phyloP scores from a whole-genome alignment of 2,888 invertebrate genomes.

The Cistogaster globosa region DNA sequence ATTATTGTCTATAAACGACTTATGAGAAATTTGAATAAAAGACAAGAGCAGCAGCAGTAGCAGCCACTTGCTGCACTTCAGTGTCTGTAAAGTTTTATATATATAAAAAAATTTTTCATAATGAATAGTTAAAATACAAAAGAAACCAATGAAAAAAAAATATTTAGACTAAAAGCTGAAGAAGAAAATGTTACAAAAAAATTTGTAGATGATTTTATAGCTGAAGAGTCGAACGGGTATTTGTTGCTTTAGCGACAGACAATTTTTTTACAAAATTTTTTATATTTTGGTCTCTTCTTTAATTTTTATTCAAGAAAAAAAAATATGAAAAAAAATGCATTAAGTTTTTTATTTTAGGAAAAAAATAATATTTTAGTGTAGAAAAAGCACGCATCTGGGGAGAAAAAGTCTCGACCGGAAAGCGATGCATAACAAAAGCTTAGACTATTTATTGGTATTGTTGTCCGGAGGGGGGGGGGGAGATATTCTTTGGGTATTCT shows the following conservation, averaged over 20 bases:
- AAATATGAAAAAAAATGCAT: slow-evolving; percentile 15
- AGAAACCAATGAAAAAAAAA: slow-evolving; percentile 22
- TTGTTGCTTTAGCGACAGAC: slow-evolving; percentile 70
- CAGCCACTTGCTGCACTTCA: slow-evolving; percentile 49
- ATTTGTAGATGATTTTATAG: background rate
- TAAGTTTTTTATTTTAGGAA: background rate
- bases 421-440: slow-evolving; percentile 64
- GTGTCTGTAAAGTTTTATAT: slow-evolving; percentile 70
- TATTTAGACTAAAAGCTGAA: slow-evolving; percentile 12
- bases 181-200: slow-evolving; percentile 9
- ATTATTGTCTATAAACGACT: slow-evolving; percentile 69
- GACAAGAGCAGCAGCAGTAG: background rate
- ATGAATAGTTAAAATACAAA: slow-evolving; percentile 57
- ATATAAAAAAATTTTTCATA: slow-evolving; percentile 53
- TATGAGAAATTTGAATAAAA: slow-evolving; percentile 60
- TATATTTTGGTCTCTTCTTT: background rate
- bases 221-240: slow-evolving; percentile 23
- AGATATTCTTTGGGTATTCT: background rate
- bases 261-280: slow-evolving; percentile 53
- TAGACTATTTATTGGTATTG: slow-evolving; percentile 41
- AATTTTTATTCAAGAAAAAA: too few species aligned
- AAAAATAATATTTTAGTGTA: background rate
- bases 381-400: slow-evolving; percentile 57
- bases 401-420: slow-evolving; percentile 72
- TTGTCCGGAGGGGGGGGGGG: background rate